Evolutionary conservation across 2,888 invertebrate genomes (phyloP).

Genomic region (Amiota minor): DNA sequence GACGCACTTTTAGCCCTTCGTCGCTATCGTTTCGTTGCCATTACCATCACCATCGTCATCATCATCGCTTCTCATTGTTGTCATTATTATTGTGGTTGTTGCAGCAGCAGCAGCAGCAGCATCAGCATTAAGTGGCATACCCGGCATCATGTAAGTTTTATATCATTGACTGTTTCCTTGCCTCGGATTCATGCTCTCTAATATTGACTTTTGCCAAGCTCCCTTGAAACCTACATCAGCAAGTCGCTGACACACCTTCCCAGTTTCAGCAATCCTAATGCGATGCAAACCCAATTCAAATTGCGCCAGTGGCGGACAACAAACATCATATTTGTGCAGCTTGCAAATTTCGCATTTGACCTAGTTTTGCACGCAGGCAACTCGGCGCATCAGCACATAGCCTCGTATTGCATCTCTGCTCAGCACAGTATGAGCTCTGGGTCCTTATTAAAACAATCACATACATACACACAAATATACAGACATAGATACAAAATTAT

Average conservation of each 20-base stretch:
- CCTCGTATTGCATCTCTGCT: neutral
- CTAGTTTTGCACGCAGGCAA: constrained; percentile 47
- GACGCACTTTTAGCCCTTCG: constrained; percentile 70
- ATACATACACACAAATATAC: neutral
- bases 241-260: neutral
- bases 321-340: constrained; percentile 33
- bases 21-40: constrained; percentile 44
- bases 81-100: neutral
- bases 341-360: constrained; percentile 59
- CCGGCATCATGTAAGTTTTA: constrained; percentile 23
- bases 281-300: constrained; percentile 57
- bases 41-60: constrained; percentile 31
- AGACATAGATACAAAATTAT: neutral
- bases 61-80: constrained; percentile 1
- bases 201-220: neutral
- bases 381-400: neutral
- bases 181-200: neutral
- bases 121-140: constrained; percentile 18
- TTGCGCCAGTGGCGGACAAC: constrained; percentile 50
- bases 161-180: neutral
- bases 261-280: neutral
- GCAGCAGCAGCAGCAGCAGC: constrained; percentile 28
- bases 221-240: neutral
- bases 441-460: too few relatives aligned
- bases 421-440: too few relatives aligned